phyloP scores from a whole-genome alignment of 2,113 vertebrate species.

The Tetrax tetrax region DNA sequence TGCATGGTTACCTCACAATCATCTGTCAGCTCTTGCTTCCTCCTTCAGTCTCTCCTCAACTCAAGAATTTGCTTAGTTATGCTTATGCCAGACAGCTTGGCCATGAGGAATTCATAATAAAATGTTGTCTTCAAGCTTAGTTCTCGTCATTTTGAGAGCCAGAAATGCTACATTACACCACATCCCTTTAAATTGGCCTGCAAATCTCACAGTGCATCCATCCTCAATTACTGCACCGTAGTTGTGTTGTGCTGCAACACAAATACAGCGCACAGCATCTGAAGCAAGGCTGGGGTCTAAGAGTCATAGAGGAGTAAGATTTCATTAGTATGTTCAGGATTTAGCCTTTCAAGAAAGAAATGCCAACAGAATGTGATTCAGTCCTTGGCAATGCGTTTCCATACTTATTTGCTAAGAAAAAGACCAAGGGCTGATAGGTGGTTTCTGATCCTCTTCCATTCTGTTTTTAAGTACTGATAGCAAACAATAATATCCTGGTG shows the following conservation, averaged over 20 bases:
- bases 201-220: neutral
- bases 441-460: neutral
- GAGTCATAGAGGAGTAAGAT: neutral
- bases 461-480: neutral
- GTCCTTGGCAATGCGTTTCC: neutral
- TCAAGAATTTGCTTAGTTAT: neutral
- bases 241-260: neutral
- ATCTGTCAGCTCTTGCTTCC: neutral
- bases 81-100: neutral
- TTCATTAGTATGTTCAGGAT: neutral
- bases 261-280: neutral
- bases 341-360: neutral
- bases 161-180: fast-evolving
- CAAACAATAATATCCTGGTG: neutral
- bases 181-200: neutral
- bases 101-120: neutral
- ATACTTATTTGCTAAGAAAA: neutral
- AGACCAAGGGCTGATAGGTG: neutral
- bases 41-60: neutral
- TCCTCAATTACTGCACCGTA: neutral
- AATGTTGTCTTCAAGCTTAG: neutral
- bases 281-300: neutral
- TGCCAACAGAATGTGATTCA: neutral
- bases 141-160: neutral
- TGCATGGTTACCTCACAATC: neutral